Evolutionary conservation across 1,140 invertebrate genomes (phyloP).

Genomic region (Lineus longissimus): DNA sequence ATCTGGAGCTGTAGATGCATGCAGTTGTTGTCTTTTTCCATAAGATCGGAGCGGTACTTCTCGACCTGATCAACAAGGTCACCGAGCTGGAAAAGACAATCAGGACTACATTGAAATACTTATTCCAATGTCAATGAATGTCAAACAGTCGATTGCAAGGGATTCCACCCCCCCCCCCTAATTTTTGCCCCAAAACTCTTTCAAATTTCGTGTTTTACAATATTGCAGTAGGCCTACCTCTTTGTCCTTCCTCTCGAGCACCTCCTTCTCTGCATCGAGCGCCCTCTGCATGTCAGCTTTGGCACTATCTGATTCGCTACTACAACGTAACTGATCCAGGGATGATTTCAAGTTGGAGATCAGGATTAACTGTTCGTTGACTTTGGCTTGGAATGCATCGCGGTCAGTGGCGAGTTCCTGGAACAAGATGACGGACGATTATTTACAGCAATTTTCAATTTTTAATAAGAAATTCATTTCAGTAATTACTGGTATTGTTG

Average conservation of each 20-base stretch:
- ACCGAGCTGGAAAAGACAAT: background rate
- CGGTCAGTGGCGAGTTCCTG: conserved; percentile 76
- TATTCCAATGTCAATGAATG: no score
- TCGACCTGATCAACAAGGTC: conserved; percentile 13
- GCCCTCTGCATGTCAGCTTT: conserved; percentile 25
- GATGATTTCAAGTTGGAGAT: conserved; percentile 73
- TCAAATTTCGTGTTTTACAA: no score
- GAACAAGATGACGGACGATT: conserved; percentile 21
- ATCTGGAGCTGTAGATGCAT: conserved; percentile 15
- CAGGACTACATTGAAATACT: no score
- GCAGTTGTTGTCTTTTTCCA: conserved; percentile 13
- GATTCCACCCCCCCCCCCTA: no score
- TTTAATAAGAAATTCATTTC: no score
- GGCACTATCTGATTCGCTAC: conserved; percentile 19
- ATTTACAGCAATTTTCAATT: no score
- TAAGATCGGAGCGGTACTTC: conserved; percentile 6
- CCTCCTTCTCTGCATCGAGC: conserved; percentile 32
- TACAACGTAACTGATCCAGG: conserved; percentile 62
- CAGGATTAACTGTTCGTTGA: conserved; percentile 73
- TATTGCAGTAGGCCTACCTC: no score
- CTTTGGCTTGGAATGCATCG: conserved; percentile 72
- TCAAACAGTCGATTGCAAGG: no score
- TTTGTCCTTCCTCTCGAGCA: conserved; percentile 15
- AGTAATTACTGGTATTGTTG: no score
- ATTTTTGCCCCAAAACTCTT: no score